These are phyloP conservation scores for Ictidomys tridecemlineatus DNA, from an alignment of 2,113 vertebrate genomes.

Conservation along the genomic window DNA sequence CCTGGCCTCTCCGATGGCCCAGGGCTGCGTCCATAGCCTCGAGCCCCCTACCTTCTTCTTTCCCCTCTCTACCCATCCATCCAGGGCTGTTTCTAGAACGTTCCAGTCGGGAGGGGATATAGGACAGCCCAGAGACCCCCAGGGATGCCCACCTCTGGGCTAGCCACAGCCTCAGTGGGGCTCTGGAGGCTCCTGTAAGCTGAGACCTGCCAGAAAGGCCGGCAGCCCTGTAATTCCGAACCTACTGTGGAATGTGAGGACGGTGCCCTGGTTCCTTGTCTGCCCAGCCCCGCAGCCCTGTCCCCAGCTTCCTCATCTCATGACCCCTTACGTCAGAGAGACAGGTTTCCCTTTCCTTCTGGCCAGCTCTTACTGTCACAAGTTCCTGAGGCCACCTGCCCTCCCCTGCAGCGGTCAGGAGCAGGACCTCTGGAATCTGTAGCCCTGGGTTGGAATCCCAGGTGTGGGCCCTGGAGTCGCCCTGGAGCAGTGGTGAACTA, in stretches of 20 bases:
- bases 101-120: not conserved
- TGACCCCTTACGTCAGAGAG: constrained; percentile 31
- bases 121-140: not conserved
- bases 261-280: constrained; percentile 63
- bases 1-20: not conserved
- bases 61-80: not conserved
- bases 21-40: too few relatives aligned
- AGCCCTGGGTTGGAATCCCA: not conserved
- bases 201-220: not conserved
- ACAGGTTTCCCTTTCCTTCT: not conserved
- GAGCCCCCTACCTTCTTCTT: not conserved
- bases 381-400: not conserved
- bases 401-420: not conserved
- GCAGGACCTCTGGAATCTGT: not conserved
- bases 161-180: not conserved
- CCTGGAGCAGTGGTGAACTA: not conserved
- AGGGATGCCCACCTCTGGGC: not conserved
- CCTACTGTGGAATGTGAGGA: constrained; percentile 62
- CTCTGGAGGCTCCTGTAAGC: constrained; percentile 33
- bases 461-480: not conserved
- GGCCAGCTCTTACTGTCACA: not conserved
- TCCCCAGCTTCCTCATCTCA: not conserved
- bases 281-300: not conserved
- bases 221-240: not conserved
- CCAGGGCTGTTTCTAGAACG: constrained; percentile 6